Percentiles rank a stretch among this genome's conserved stretches.
phyloP scores from a whole-genome alignment of 2,113 vertebrate species.

The Alexandromys fortis region DNA sequence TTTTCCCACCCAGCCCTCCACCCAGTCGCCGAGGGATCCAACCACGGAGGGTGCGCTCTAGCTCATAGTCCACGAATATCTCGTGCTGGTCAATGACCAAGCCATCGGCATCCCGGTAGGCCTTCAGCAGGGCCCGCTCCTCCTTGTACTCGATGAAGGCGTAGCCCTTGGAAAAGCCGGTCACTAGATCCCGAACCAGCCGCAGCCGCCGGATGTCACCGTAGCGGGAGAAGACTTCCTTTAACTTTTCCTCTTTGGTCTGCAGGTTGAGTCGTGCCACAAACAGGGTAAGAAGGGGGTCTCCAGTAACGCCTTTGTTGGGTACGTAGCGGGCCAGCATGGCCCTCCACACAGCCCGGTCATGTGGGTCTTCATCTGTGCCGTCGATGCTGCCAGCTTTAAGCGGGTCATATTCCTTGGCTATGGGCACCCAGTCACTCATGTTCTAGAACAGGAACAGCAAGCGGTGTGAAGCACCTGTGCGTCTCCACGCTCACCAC shows the following conservation, averaged over 20 bases:
- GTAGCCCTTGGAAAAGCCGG: conserved; percentile 95
- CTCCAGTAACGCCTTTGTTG: conserved; percentile 93
- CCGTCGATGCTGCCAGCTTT: conserved; percentile 98
- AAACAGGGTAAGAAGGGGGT: conserved; percentile 94
- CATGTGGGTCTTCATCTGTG: conserved; percentile 96
- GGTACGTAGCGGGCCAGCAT: conserved; percentile 93
- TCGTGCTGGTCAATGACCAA: conserved; percentile 95
- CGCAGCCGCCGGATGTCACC: conserved; percentile 93
- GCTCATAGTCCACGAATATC: conserved; percentile 95
- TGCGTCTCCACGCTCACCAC: not conserved
- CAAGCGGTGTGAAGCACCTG: fast-evolving
- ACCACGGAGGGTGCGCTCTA: conserved; percentile 93
- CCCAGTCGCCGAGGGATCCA: conserved; percentile 96
- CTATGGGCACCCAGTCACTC: conserved; percentile 95
- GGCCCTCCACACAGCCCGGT: conserved; percentile 94
- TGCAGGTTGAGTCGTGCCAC: conserved; percentile 93
- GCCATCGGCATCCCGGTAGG: conserved; percentile 94
- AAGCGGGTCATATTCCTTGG: conserved; percentile 94
- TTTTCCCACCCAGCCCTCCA: conserved; percentile 96
- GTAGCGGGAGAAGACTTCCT: conserved; percentile 93
- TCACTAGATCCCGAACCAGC: conserved; percentile 95
- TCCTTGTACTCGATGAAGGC: conserved; percentile 96
- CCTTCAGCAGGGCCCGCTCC: conserved; percentile 90
- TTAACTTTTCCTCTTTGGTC: conserved; percentile 94
- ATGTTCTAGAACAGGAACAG: conserved; percentile 81